Conservation (phyloP, 2,113 vertebrate species). For the Daboia siamensis region DNA sequence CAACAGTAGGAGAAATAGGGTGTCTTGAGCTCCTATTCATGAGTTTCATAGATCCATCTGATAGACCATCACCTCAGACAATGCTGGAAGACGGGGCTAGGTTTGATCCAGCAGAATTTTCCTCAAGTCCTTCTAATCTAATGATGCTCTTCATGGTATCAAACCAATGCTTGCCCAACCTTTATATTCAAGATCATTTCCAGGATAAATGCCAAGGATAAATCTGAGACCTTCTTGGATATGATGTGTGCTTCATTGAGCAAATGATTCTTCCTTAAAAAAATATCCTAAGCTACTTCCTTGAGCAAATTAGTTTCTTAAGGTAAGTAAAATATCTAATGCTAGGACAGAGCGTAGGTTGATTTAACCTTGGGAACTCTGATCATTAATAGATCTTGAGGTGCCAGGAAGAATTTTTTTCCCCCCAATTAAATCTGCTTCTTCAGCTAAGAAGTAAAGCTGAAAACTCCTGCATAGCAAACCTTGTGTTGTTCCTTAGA, state of each 20-base stretch:
- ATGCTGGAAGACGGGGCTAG: background rate
- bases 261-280: background rate
- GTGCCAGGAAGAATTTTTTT: background rate
- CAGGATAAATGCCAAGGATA: background rate
- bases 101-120: background rate
- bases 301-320: background rate
- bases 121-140: background rate
- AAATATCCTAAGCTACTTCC: background rate
- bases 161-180: background rate
- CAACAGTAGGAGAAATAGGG: background rate
- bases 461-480: background rate
- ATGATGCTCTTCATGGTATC: background rate
- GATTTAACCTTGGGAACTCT: background rate
- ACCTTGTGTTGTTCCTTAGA: background rate
- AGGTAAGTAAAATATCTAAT: background rate
- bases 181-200: background rate
- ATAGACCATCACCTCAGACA: background rate
- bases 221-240: background rate
- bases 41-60: background rate
- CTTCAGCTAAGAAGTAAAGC: background rate
- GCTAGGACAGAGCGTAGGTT: background rate
- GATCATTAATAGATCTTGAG: background rate
- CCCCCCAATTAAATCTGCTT: background rate
- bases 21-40: background rate
- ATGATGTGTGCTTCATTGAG: background rate